These are phyloP conservation scores for Melipona bicolor DNA, from an alignment of 2,888 invertebrate species.

Conservation along the genomic window DNA sequence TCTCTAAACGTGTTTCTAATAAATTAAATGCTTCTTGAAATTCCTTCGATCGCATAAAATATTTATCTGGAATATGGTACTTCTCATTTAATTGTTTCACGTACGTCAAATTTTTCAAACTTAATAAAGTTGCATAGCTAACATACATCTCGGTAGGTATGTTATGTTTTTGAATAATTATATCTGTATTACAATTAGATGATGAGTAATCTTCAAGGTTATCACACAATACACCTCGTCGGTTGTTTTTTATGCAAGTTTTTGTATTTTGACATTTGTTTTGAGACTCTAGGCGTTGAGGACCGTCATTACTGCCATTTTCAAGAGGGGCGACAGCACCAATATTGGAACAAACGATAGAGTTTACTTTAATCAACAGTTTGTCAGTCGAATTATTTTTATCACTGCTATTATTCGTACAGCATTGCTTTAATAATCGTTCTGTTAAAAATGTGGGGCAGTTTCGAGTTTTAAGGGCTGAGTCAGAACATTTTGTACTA, in stretches of 20 bases:
- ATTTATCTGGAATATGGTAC: background rate
- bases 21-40: conserved; percentile 59
- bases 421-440: background rate
- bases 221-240: background rate
- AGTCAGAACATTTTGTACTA: background rate
- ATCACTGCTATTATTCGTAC: background rate
- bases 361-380: too few species aligned
- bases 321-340: background rate
- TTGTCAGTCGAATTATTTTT: background rate
- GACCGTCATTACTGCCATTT: background rate
- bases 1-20: conserved; percentile 74
- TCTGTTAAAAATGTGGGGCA: background rate
- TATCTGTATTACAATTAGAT: background rate
- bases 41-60: background rate
- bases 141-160: conserved; percentile 50
- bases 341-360: background rate
- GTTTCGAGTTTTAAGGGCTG: background rate
- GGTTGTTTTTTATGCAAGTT: background rate
- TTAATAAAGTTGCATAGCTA: conserved; percentile 63
- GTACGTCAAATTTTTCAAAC: conserved; percentile 65
- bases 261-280: background rate
- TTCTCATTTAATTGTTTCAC: conserved; percentile 41
- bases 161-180: background rate
- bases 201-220: background rate
- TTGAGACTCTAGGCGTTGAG: background rate